Evolutionary conservation across 2,113 vertebrate species (phyloP).

Genomic region (Etia nguti): DNA sequence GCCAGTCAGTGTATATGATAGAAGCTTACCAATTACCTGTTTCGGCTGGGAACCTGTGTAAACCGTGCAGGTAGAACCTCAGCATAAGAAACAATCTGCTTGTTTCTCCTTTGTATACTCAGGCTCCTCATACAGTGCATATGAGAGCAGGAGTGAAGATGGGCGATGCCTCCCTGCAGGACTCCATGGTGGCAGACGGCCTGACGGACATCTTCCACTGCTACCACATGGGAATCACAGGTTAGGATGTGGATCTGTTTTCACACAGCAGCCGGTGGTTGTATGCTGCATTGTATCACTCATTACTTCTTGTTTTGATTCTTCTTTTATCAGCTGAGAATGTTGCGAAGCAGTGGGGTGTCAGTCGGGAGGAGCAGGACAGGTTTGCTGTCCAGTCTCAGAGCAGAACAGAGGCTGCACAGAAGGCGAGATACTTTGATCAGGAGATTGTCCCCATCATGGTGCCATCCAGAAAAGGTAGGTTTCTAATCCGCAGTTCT

Average conservation of each 20-base stretch:
- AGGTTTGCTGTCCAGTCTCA: constrained; percentile 83
- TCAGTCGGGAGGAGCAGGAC: constrained; percentile 88
- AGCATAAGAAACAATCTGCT: neutral
- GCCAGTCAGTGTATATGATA: neutral
- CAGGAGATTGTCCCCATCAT: constrained; percentile 88
- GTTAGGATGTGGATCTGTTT: constrained; percentile 54
- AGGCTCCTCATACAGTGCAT: constrained; percentile 88
- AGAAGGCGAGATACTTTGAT: constrained; percentile 88
- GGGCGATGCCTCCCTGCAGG: constrained; percentile 81
- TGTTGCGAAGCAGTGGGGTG: constrained; percentile 86
- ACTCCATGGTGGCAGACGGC: constrained; percentile 85
- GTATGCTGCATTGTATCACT: neutral
- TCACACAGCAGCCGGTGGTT: neutral
- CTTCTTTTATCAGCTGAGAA: constrained; percentile 83
- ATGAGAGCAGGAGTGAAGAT: constrained; percentile 87
- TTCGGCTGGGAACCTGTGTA: neutral
- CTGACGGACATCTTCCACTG: constrained; percentile 89
- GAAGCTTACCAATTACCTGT: neutral
- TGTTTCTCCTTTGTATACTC: neutral
- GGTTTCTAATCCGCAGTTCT: neutral
- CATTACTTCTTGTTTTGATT: neutral
- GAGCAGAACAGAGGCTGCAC: constrained; percentile 83
- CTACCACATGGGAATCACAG: constrained; percentile 95
- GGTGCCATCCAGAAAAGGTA: constrained; percentile 88
- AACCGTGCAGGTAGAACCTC: neutral